A percentile compares a stretch with the other conserved stretches of the same genome.
Evolutionary conservation across 2,888 invertebrate genomes (phyloP).

Genomic region (Ectemnius cavifrons): DNA sequence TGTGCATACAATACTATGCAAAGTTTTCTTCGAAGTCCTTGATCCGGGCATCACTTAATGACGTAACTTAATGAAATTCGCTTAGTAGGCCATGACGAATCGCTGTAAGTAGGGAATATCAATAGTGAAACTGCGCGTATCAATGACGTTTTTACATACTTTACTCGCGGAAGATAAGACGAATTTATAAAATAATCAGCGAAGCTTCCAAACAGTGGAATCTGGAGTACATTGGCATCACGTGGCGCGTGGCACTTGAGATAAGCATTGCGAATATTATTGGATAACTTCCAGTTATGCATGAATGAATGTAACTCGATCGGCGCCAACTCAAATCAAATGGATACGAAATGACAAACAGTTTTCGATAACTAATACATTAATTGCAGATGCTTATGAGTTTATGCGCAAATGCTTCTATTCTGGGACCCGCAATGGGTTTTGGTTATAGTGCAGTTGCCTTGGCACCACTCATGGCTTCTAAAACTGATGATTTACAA

Average conservation of each 20-base stretch:
- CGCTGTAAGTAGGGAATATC: too few species aligned
- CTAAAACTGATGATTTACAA: constrained; percentile 65
- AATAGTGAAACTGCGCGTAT: too few species aligned
- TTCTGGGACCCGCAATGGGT: constrained; percentile 81
- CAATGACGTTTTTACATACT: too few species aligned
- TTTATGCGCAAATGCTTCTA: constrained; percentile 78
- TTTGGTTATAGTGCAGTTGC: constrained; percentile 81
- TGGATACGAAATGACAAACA: not conserved
- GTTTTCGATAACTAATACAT: not conserved
- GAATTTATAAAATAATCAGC: too few species aligned
- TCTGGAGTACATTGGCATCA: not conserved
- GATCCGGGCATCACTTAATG: too few species aligned
- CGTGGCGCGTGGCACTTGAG: not conserved
- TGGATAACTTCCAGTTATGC: too few species aligned
- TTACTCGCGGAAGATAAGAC: too few species aligned
- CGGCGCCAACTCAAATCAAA: not conserved
- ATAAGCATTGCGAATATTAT: not conserved
- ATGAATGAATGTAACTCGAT: not conserved
- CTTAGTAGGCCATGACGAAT: too few species aligned
- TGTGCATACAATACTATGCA: constrained; percentile 8
- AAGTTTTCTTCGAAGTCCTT: not conserved
- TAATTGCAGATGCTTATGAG: constrained; percentile 78
- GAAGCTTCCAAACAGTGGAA: too few species aligned
- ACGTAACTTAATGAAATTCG: too few species aligned
- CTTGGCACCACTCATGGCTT: constrained; percentile 76